Evolutionary conservation across 2,888 invertebrate genomes (phyloP).

Genomic region (Biston betularia): DNA sequence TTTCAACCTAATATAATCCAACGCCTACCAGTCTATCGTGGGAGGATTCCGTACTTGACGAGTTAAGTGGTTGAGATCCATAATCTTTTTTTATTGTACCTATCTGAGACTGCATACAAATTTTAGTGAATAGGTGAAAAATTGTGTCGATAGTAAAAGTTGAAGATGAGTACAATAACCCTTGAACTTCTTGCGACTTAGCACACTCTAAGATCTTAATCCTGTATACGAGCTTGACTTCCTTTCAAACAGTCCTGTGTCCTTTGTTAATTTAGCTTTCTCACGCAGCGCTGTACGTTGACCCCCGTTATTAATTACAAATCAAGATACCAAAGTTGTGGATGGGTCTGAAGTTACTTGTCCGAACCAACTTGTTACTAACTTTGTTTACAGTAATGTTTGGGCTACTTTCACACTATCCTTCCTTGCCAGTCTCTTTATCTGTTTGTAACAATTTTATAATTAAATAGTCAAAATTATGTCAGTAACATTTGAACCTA

Average conservation of each 20-base stretch:
- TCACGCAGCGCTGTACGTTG: neutral
- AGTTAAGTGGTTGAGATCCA: too few species aligned
- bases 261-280: neutral
- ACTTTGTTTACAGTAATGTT: constrained; percentile 17
- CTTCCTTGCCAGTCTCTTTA: neutral
- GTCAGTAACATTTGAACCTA: neutral
- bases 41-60: neutral
- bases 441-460: neutral
- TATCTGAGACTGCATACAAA: too few species aligned
- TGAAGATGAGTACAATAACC: too few species aligned
- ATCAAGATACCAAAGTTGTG: constrained; percentile 28
- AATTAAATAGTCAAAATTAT: neutral
- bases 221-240: too few species aligned
- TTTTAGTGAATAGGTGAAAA: too few species aligned
- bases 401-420: neutral
- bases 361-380: constrained; percentile 18
- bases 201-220: too few species aligned
- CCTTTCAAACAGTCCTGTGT: too few species aligned
- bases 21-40: neutral
- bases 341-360: constrained; percentile 30
- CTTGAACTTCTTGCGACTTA: too few species aligned
- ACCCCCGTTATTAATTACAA: constrained; percentile 27
- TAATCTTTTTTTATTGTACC: too few species aligned
- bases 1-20: neutral
- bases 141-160: too few species aligned